Evolutionary conservation across 2,888 invertebrate species (phyloP).

Genomic region (Nephrocerus scutellatus): DNA sequence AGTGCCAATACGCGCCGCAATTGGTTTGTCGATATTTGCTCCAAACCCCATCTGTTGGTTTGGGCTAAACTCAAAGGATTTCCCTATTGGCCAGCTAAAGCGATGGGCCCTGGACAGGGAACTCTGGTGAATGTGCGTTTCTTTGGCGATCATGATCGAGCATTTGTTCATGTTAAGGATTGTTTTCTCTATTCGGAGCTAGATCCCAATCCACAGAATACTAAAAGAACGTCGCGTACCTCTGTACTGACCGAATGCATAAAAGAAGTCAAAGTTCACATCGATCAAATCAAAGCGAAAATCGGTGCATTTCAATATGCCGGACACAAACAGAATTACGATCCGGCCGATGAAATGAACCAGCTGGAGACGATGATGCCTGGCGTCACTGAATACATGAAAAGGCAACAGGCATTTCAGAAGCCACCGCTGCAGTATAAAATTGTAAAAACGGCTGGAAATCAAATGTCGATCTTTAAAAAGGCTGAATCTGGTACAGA

Average conservation of each 20-base stretch:
- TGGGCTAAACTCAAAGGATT: conserved; percentile 97
- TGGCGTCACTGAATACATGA: conserved; percentile 36
- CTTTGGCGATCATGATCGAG: conserved; percentile 91
- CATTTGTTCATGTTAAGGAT: conserved; percentile 80
- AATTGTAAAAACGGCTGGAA: conserved; percentile 45
- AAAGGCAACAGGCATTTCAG: conserved; percentile 29
- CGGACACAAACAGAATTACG: conserved; percentile 61
- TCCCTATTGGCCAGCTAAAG: conserved; percentile 97
- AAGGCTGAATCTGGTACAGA: conserved; percentile 41
- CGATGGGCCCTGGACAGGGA: conserved; percentile 61
- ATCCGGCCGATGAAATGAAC: conserved; percentile 55
- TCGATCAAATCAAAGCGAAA: conserved; percentile 62
- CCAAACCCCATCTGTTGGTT: conserved; percentile 79
- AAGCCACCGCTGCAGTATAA: conserved; percentile 46
- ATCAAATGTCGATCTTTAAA: conserved; percentile 43
- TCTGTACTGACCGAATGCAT: conserved; percentile 56
- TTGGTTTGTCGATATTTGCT: conserved; percentile 91
- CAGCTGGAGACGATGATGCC: conserved; percentile 63
- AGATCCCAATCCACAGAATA: conserved; percentile 55
- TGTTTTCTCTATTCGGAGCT: conserved; percentile 76
- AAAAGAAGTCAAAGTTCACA: conserved; percentile 68
- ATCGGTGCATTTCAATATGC: conserved; percentile 70
- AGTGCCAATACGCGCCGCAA: conserved; percentile 74
- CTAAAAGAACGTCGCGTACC: conserved; percentile 48
- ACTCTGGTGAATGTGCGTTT: conserved; percentile 83